Conservation (phyloP, 2,888 invertebrate genomes). For the Neria commutata region DNA sequence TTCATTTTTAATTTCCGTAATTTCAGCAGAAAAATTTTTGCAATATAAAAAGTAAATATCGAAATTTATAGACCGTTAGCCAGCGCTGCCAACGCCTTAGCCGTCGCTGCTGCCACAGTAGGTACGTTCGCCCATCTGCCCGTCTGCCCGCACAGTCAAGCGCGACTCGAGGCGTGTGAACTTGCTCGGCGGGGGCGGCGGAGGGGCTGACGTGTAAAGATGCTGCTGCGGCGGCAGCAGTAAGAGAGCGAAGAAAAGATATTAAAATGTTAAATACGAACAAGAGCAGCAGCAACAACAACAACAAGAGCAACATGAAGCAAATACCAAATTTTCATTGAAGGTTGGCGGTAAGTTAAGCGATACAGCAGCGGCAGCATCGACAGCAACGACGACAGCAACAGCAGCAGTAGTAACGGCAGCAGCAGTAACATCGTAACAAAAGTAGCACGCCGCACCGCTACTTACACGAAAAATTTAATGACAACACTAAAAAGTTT, state of each 20-base stretch:
- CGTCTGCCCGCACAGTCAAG: background rate
- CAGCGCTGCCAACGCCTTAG: background rate
- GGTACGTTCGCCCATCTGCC: background rate
- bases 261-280: slow-evolving; percentile 32
- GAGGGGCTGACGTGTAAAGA: background rate
- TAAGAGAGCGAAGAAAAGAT: slow-evolving; percentile 19
- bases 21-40: slow-evolving; percentile 62
- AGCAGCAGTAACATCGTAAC: background rate
- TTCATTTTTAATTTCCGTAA: slow-evolving; percentile 62
- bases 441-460: slow-evolving; percentile 33
- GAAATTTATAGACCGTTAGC: slow-evolving; percentile 59
- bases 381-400: background rate
- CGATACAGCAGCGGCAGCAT: background rate
- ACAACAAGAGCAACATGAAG: slow-evolving; percentile 8
- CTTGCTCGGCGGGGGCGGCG: background rate
- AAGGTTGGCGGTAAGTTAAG: slow-evolving; percentile 6
- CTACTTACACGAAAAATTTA: slow-evolving; percentile 60
- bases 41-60: slow-evolving; percentile 62
- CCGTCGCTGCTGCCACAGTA: slow-evolving; percentile 40
- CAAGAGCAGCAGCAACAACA: slow-evolving; percentile 20
- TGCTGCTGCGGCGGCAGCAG: background rate
- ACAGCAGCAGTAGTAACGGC: background rate
- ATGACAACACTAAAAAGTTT: slow-evolving; percentile 63
- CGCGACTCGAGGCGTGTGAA: too few species aligned
- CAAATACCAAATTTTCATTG: background rate